Evolutionary conservation across 2,888 invertebrate genomes (phyloP), one percentile per base, ranked within the genome.

Genomic region (Andricus curvator): DNA sequence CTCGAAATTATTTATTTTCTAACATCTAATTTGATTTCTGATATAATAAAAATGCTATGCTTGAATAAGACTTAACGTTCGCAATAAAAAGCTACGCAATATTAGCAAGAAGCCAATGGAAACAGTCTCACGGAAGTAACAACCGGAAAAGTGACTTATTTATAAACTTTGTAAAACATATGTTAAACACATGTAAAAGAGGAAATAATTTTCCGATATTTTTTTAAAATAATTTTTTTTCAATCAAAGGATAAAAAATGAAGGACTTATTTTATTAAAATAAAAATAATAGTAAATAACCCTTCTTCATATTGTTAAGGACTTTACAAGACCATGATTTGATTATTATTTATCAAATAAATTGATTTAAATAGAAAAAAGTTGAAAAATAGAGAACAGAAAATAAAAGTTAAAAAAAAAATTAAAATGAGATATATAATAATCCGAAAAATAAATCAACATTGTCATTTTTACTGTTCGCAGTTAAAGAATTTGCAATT

Each of bases 91-190:
- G 37, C 60, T 74, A 9, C 74, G 60, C 56, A 74, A 74, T 37
- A 33, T 56, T 74, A 56, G 2, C 74, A 74, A 74, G 33, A 33
- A 37, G 4, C 37, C 15, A 33, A 60, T n/a, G 20, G 60, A 74
- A 74, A 74, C 56, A 74, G 56, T 64, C 64, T 64, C 56, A 33
- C 74, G 74, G 74, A 74, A 74, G 56, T 37, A 37, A 37, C 48
- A 48, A 68, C 41, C 44, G 48, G 68, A 41, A 25, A 68, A 48
- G 25, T 8, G 4, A 8, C 22, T 68, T 48, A 15, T 48, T 68
- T 68, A 8, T 68, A 25, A 6, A 20, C 64, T 29, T 64, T 29
- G 25, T 29, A 17, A 6, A 64, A 8, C 2, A 2, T 25, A 6
- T 17, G 17, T 17, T 5, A 48, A 17, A 17, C 48, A 17, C 15